Evolutionary conservation across 2,113 vertebrate genomes (phyloP).

Genomic region (Theristicus caerulescens): DNA sequence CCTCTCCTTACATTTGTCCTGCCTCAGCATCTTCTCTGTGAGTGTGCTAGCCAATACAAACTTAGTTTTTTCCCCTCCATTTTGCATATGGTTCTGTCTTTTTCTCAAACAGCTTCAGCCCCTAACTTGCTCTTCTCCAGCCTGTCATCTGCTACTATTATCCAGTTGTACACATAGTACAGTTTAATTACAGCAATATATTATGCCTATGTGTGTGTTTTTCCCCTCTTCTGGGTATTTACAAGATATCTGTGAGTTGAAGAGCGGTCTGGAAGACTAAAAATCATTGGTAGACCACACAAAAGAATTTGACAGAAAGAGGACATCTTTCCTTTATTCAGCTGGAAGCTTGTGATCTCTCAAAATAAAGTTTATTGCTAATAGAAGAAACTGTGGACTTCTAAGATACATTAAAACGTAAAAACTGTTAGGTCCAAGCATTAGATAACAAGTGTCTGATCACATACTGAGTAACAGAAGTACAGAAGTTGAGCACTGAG

Average conservation of each 20-base stretch:
- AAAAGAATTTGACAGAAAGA: neutral
- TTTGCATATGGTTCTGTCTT: neutral
- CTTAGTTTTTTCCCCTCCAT: neutral
- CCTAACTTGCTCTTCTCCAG: neutral
- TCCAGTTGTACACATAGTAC: neutral
- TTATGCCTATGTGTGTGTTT: neutral
- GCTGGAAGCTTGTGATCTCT: neutral
- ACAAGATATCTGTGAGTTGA: neutral
- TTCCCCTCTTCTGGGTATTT: neutral
- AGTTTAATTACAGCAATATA: neutral
- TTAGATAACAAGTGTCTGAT: neutral
- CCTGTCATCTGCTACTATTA: neutral
- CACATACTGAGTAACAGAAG: neutral
- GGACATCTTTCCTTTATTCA: neutral
- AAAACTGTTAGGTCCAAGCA: neutral
- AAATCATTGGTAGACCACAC: neutral
- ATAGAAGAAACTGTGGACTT: neutral
- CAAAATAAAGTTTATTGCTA: neutral
- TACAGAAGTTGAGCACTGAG: constrained; percentile 22
- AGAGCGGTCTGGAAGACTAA: neutral
- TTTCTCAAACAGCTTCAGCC: neutral
- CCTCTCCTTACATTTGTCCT: neutral
- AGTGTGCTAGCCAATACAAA: neutral
- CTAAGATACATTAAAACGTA: neutral
- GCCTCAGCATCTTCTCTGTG: neutral